Percentiles rank a stretch among this genome's conserved stretches.
These are phyloP conservation scores for Andrena cerasifolii DNA, from an alignment of 1,140 invertebrate species.

Conservation along the genomic window DNA sequence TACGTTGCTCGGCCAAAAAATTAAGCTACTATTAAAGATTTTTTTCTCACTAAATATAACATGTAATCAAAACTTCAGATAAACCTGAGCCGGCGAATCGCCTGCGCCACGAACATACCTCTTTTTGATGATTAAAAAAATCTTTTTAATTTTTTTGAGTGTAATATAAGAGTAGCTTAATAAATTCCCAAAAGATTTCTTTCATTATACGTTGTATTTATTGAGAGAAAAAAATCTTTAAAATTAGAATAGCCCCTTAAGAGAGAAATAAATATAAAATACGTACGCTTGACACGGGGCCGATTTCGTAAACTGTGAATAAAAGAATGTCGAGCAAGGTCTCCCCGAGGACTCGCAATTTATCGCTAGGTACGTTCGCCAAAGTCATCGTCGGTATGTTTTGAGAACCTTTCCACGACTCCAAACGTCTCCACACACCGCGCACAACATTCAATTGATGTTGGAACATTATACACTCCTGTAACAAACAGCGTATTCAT, in stretches of 20 bases:
- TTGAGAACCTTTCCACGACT: slow-evolving; percentile 81
- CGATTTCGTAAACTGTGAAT: slow-evolving; percentile 85
- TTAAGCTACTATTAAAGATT: no score
- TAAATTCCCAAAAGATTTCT: no score
- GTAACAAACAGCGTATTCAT: slow-evolving; percentile 49
- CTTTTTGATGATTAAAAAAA: no score
- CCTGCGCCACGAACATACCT: no score
- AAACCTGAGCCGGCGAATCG: no score
- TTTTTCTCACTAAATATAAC: no score
- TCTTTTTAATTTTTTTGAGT: no score
- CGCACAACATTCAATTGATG: slow-evolving; percentile 90
- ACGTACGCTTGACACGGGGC: slow-evolving; percentile 79
- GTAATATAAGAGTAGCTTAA: no score
- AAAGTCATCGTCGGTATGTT: slow-evolving; percentile 80
- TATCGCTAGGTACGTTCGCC: slow-evolving; percentile 87
- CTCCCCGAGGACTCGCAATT: slow-evolving; percentile 90
- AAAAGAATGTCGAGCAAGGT: slow-evolving; percentile 90
- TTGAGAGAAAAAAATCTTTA: no score
- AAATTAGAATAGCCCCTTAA: slow-evolving; percentile 43
- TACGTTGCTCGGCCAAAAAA: no score
- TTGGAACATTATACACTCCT: slow-evolving; percentile 91
- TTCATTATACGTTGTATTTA: no score
- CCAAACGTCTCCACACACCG: slow-evolving; percentile 88
- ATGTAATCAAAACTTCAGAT: no score
- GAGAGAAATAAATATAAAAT: slow-evolving; percentile 68